phyloP scores from a whole-genome alignment of 2,888 invertebrate species.

The Augiades crinisus region DNA sequence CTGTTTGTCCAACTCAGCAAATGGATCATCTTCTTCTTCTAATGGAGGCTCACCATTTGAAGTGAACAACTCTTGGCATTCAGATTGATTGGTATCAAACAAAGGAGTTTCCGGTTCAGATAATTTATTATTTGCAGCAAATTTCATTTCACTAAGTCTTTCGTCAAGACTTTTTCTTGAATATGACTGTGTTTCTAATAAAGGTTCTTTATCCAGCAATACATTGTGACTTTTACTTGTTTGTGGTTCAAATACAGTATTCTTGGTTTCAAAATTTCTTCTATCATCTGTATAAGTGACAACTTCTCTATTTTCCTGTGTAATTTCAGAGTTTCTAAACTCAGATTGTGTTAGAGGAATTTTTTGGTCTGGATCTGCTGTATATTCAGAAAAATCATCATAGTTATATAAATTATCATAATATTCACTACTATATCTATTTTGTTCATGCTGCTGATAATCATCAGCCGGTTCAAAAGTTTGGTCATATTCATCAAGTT shows the following conservation, averaged over 20 bases:
- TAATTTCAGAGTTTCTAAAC: neutral
- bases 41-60: conserved; percentile 51
- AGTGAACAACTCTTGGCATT: conserved; percentile 51
- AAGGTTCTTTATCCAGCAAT: conserved; percentile 34
- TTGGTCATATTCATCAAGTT: conserved; percentile 61
- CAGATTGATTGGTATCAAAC: conserved; percentile 18
- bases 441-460: conserved; percentile 22
- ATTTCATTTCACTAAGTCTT: conserved; percentile 13
- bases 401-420: conserved; percentile 12
- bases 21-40: conserved; percentile 55
- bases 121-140: conserved; percentile 1
- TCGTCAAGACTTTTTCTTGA: conserved; percentile 32
- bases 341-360: neutral
- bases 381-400: conserved; percentile 33
- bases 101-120: conserved; percentile 6
- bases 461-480: conserved; percentile 40
- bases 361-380: neutral
- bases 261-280: conserved; percentile 31
- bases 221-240: conserved; percentile 34
- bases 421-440: conserved; percentile 15
- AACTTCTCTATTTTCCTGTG: conserved; percentile 28
- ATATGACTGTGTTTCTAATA: conserved; percentile 33
- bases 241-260: conserved; percentile 48
- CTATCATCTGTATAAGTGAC: conserved; percentile 23
- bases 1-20: conserved; percentile 70